Evolutionary conservation across 2,888 invertebrate species (phyloP).

Genomic region (Melipona bicolor): DNA sequence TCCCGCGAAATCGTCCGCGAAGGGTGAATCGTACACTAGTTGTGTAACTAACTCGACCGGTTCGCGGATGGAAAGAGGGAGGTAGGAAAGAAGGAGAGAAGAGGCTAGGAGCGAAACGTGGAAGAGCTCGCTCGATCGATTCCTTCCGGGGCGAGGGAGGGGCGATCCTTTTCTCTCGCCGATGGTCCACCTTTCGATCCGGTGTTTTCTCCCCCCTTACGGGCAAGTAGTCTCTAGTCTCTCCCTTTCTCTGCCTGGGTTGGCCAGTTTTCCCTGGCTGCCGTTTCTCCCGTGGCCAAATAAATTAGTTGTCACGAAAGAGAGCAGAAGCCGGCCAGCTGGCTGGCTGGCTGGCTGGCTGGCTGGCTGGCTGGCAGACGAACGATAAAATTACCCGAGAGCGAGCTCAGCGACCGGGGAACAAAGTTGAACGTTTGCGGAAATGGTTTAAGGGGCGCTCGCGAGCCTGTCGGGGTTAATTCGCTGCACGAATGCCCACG

Average conservation of each 20-base stretch:
- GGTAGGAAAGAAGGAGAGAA: slow-evolving; percentile 41
- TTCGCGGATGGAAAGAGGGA: slow-evolving; percentile 26
- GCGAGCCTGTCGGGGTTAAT: slow-evolving; percentile 51
- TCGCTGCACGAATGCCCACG: slow-evolving; percentile 43
- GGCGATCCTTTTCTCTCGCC: slow-evolving; percentile 63
- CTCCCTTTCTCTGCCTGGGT: background rate
- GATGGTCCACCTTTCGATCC: slow-evolving; percentile 37
- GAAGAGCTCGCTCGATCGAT: slow-evolving; percentile 74
- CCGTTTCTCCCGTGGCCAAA: slow-evolving; percentile 64
- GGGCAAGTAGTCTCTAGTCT: background rate
- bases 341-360: slow-evolving; percentile 65
- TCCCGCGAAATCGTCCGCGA: slow-evolving; percentile 58
- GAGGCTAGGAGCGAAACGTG: slow-evolving; percentile 54
- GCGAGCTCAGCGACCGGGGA: slow-evolving; percentile 67
- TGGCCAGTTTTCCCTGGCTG: slow-evolving; percentile 20
- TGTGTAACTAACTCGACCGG: background rate
- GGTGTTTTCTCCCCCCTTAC: slow-evolving; percentile 21
- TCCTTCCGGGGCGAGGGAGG: slow-evolving; percentile 52
- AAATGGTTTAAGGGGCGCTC: slow-evolving; percentile 58
- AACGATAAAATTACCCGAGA: slow-evolving; percentile 73
- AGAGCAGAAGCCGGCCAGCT: slow-evolving; percentile 65
- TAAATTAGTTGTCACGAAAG: slow-evolving; percentile 76
- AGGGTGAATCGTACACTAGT: too few species aligned
- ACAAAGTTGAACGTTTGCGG: slow-evolving; percentile 64
- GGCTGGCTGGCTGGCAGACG: slow-evolving; percentile 66